Percentiles rank a stretch among this genome's conserved stretches.
Conservation (phyloP, 1,140 invertebrate genomes). For the Cepaea nemoralis region DNA sequence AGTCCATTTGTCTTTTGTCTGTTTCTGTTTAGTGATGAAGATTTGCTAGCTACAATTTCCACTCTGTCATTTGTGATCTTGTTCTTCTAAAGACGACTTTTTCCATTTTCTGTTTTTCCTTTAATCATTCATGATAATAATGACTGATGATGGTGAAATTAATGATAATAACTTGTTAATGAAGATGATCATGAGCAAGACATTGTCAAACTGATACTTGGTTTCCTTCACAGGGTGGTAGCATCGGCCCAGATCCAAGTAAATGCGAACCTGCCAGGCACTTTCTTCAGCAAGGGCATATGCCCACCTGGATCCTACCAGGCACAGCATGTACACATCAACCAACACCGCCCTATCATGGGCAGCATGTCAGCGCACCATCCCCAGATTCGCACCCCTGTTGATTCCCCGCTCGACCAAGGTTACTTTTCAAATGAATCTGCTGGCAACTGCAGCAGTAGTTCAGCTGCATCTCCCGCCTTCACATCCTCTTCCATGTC, state of each 20-base stretch:
- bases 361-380: constrained; percentile 37
- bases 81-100: too few relatives aligned
- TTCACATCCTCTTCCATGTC: constrained; percentile 44
- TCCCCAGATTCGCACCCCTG: constrained; percentile 44
- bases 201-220: neutral
- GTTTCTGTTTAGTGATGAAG: too few relatives aligned
- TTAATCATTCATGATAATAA: too few relatives aligned
- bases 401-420: constrained; percentile 59
- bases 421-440: constrained; percentile 66
- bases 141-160: too few relatives aligned
- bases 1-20: too few relatives aligned
- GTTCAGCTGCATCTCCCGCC: constrained; percentile 51
- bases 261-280: neutral
- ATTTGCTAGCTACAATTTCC: too few relatives aligned
- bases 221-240: constrained; percentile 21
- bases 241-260: constrained; percentile 14
- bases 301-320: constrained; percentile 37
- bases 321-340: constrained; percentile 16
- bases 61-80: too few relatives aligned
- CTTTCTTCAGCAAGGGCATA: constrained; percentile 47
- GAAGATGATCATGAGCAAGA: too few relatives aligned
- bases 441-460: constrained; percentile 57
- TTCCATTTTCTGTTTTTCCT: too few relatives aligned
- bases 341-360: constrained; percentile 41
- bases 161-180: too few relatives aligned